Conservation (phyloP, 1,140 invertebrate species). For the Teleogryllus occipitalis region DNA sequence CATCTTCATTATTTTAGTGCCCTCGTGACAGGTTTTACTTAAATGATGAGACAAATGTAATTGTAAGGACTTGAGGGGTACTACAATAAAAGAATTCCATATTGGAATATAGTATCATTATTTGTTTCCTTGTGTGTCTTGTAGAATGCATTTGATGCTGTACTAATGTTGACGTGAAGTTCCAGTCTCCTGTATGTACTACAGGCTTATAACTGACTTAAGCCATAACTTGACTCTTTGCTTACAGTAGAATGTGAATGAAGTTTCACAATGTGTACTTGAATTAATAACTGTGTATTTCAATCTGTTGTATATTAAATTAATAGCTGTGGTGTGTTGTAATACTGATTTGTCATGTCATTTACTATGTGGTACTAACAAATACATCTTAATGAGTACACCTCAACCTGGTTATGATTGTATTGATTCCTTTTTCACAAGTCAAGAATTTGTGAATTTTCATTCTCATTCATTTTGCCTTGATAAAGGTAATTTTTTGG, state of each 20-base stretch:
- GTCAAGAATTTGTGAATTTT: not conserved
- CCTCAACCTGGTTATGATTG: not conserved
- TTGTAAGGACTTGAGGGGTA: slow-evolving; percentile 3
- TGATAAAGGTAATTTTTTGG: too few species aligned
- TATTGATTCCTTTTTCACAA: not conserved
- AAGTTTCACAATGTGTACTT: not conserved
- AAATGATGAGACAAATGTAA: not conserved
- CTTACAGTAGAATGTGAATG: slow-evolving; percentile 4
- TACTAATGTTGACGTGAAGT: slow-evolving; percentile 4
- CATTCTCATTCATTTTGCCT: not conserved
- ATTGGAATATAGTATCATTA: not conserved
- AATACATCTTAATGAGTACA: not conserved
- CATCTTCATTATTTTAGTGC: slow-evolving; percentile 16
- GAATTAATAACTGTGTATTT: not conserved
- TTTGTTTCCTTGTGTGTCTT: not conserved
- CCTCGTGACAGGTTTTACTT: not conserved
- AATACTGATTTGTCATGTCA: not conserved
- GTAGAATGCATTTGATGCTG: slow-evolving; percentile 4
- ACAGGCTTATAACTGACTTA: not conserved
- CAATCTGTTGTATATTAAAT: too few species aligned
- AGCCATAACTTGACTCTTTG: slow-evolving; percentile 1
- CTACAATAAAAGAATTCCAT: not conserved
- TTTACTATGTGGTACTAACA: not conserved
- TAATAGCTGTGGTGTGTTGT: not conserved
- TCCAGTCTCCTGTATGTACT: not conserved